Evolutionary conservation across 35 echinoderm and acorn worm species (phyloP).

Genomic region (Ophiothrix spiculata): DNA sequence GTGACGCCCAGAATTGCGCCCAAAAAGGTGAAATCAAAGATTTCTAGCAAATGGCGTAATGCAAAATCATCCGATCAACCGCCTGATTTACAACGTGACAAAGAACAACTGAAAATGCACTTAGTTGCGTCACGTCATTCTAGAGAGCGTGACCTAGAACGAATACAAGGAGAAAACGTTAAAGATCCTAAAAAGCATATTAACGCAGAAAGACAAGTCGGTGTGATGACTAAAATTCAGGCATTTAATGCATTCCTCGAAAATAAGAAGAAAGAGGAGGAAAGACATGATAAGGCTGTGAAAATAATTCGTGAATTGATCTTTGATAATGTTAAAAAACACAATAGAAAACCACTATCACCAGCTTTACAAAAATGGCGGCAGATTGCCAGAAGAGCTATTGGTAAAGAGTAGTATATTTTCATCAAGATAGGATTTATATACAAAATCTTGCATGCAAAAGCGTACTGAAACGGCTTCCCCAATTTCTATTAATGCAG

Average conservation of each 20-base stretch:
- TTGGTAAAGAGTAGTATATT: background rate
- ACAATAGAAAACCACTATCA: background rate
- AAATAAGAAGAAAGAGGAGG: background rate
- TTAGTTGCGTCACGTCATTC: background rate
- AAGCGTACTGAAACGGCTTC: too few relatives aligned
- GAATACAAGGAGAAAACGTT: background rate
- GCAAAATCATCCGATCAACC: background rate
- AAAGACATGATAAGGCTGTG: background rate
- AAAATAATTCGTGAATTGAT: background rate
- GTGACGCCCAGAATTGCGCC: background rate
- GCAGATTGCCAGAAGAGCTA: background rate
- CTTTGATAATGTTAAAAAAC: background rate
- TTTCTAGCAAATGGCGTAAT: background rate
- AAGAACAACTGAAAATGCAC: background rate
- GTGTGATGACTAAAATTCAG: background rate
- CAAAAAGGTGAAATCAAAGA: background rate
- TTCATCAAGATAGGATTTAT: too few relatives aligned
- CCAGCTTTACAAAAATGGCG: background rate
- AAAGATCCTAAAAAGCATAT: background rate
- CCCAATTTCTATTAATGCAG: too few relatives aligned
- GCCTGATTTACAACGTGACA: background rate
- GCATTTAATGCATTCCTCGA: background rate
- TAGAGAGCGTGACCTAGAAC: background rate
- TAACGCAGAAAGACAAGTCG: background rate
- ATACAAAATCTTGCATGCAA: too few relatives aligned